Evolutionary conservation across 2,797 vertebrate species (phyloP).

Genomic region (Lates japonicus): DNA sequence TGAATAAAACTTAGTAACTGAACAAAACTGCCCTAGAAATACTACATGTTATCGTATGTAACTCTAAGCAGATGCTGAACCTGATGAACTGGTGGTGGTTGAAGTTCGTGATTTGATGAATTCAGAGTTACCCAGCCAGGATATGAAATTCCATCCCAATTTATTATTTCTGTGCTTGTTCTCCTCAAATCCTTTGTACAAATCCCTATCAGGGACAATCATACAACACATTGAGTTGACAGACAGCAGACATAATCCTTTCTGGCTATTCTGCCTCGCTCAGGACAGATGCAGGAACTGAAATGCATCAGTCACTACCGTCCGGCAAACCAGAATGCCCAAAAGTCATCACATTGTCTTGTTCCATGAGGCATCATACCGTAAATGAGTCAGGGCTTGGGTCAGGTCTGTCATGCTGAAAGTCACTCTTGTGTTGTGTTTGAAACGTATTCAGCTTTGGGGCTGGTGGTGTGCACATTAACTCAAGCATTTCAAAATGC

Average conservation of each 20-base stretch:
- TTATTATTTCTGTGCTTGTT: constrained; percentile 15
- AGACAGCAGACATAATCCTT: constrained; percentile 57
- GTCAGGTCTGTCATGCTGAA: constrained; percentile 17
- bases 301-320: constrained; percentile 53
- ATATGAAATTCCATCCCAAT: constrained; percentile 21
- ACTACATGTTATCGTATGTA: too few relatives aligned
- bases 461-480: constrained; percentile 24
- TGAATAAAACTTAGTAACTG: neutral
- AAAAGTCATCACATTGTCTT: constrained; percentile 32
- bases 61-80: neutral
- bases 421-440: constrained; percentile 13
- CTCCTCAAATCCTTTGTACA: constrained; percentile 44
- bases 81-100: neutral
- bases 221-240: constrained; percentile 39
- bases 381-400: constrained; percentile 26
- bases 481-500: constrained; percentile 25
- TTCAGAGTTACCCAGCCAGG: neutral
- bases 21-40: neutral
- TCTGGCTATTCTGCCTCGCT: constrained; percentile 37
- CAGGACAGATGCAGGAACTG: constrained; percentile 56
- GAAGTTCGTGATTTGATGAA: constrained; percentile 19
- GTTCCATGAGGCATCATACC: constrained; percentile 27
- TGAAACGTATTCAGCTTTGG: constrained; percentile 12
- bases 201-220: constrained; percentile 42
- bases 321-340: constrained; percentile 14